Percentiles rank a stretch among this genome's conserved stretches.
These are phyloP conservation scores for Polypterus bichir DNA, from an alignment of 2,113 vertebrate species.

Conservation along the genomic window DNA sequence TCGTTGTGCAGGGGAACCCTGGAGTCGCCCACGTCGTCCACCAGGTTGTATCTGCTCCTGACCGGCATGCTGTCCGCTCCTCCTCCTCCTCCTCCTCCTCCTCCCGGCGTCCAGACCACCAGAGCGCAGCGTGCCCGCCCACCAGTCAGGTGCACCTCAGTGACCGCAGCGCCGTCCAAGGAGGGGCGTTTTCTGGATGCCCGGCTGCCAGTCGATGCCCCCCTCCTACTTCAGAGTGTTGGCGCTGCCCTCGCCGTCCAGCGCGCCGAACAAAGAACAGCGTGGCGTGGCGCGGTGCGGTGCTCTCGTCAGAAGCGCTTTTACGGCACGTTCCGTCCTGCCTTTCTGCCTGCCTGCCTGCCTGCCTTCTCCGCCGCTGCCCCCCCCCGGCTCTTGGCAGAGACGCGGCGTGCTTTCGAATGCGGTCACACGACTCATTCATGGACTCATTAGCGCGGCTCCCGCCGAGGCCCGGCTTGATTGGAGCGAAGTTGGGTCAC, in stretches of 20 bases:
- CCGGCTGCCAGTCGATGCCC: constrained; percentile 7
- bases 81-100: background rate
- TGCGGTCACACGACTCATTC: constrained; percentile 20
- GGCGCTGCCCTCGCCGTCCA: constrained; percentile 2
- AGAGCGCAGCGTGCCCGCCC: constrained; percentile 8
- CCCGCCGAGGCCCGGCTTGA: constrained; percentile 20
- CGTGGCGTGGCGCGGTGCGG: background rate
- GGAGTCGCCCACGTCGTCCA: constrained; percentile 76
- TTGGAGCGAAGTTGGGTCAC: constrained; percentile 45
- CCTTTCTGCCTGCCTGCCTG: too few relatives aligned
- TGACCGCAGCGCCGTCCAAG: constrained; percentile 7
- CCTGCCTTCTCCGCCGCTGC: background rate
- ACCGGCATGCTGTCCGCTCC: constrained; percentile 46
- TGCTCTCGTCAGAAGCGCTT: background rate
- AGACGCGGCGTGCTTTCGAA: constrained; percentile 22
- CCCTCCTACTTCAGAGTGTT: background rate
- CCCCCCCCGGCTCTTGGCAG: background rate
- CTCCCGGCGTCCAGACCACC: constrained; percentile 3
- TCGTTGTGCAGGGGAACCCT: constrained; percentile 77
- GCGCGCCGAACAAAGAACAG: background rate
- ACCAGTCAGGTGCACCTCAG: constrained; percentile 4
- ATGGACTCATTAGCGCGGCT: constrained; percentile 3
- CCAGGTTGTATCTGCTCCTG: constrained; percentile 81
- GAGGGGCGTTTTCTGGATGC: background rate
- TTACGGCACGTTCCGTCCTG: background rate